Base-by-base conservation (phyloP, 2,888 invertebrate species). In the Leucophora obtusa region DNA sequence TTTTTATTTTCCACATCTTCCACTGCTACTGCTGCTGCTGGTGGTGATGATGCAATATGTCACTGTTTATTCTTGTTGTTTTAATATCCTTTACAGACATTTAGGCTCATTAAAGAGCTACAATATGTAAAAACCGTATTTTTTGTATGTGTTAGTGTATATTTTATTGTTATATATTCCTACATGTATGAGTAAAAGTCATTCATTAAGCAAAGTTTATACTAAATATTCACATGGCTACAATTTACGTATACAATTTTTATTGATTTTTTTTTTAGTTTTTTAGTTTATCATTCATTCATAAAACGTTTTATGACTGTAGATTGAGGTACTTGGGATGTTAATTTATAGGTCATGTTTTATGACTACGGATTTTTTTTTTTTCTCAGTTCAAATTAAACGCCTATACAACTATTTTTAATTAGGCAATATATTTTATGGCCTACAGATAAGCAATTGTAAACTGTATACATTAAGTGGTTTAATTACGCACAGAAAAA, bases 181-280 rank as follows among this genome's bases (percentile, higher is more conserved):
- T 28, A 28, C 43, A 47, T 47, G 43, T 60, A 51, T 47, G 54
- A 72, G 35, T 78, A 72, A 72, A 72, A 77, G 73, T 74, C 81
- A 81, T 81, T 81, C 81, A 81, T 81, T 74, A 81, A 81, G 70
- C 59, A 73, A 81, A 71, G 24, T 56, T 80, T 73, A 69, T 63
- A 66, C 60, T 62, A 54, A 56, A 68, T 38, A 9, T 59, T 21
- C 62, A 63, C 63, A 58, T 69, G 53, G 1, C 60, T 68, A 51
- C 24, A 63, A 60, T 58, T 70, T 76, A 68, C 72, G 73, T 79
- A 70, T 18, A n/a, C n/a, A 24, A 17, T 53, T 47, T 11, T 28
- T 72, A 78, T 78, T 62, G 71, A 72, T 77, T 77, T 47, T 51
- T 73, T 38, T 54, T 21, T 60, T 54, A 66, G 54, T 71, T 71